phyloP scores from a whole-genome alignment of 2,113 vertebrate species.

The Pardalotus punctatus region DNA sequence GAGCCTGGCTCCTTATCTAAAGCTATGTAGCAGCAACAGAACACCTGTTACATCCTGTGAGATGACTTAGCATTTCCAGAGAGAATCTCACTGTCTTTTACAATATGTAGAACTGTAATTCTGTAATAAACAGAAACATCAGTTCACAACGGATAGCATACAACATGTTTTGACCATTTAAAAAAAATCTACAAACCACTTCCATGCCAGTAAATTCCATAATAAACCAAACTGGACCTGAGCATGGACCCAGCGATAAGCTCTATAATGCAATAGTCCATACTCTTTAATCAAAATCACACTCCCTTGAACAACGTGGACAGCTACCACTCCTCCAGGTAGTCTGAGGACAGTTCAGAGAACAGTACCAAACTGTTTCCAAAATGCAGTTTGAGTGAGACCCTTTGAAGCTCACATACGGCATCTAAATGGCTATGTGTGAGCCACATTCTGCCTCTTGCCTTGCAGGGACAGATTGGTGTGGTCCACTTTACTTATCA shows the following conservation, averaged over 20 bases:
- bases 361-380: background rate
- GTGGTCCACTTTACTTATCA: background rate
- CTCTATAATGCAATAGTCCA: background rate
- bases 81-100: background rate
- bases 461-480: background rate
- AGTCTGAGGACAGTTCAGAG: background rate
- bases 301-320: background rate
- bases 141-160: background rate
- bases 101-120: background rate
- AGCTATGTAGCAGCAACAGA: background rate
- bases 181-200: background rate
- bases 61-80: background rate
- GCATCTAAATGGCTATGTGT: background rate
- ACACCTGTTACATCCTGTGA: background rate
- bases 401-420: background rate
- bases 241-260: background rate
- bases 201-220: fast-evolving
- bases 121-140: background rate
- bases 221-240: background rate
- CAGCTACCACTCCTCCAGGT: background rate
- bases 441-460: background rate
- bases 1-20: background rate
- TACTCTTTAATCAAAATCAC: background rate
- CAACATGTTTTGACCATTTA: background rate
- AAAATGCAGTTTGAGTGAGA: background rate